These are phyloP conservation scores for Boloria euphrosyne DNA, from an alignment of 2,888 invertebrate species.

Conservation along the genomic window DNA sequence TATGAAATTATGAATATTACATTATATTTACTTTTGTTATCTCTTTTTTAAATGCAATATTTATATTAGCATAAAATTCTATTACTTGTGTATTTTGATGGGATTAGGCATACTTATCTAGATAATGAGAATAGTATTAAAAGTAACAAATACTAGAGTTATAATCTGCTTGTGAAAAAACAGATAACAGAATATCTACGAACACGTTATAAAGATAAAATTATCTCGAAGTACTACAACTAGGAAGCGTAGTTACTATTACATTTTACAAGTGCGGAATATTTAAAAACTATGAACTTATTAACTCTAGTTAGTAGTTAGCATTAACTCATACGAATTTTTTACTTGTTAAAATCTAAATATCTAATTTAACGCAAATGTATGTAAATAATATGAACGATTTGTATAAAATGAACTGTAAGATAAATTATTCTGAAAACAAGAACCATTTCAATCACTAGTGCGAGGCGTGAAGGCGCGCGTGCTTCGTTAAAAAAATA, in stretches of 20 bases:
- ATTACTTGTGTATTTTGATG: background rate
- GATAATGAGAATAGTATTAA: background rate
- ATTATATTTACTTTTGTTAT: too few species aligned
- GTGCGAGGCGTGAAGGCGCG: constrained; percentile 25
- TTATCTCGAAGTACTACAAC: constrained; percentile 6
- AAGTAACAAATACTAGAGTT: constrained; percentile 10
- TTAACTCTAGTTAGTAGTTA: too few species aligned
- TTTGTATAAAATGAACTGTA: background rate
- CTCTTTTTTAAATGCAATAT: background rate
- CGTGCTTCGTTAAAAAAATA: constrained; percentile 41
- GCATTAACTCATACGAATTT: too few species aligned
- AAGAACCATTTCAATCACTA: constrained; percentile 19
- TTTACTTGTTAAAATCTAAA: too few species aligned
- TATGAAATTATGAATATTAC: too few species aligned
- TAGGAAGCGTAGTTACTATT: constrained; percentile 1
- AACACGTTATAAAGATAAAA: constrained; percentile 13
- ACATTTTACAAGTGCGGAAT: background rate
- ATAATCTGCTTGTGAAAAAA: constrained; percentile 4
- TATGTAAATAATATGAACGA: background rate
- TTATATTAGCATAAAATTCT: background rate
- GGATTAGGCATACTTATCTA: background rate
- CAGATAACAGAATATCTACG: constrained; percentile 10
- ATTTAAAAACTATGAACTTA: background rate
- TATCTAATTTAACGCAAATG: background rate
- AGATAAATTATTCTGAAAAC: constrained; percentile 7